phyloP scores from a whole-genome alignment of 35 echinoderm and acorn worm genomes.

The Ophiothrix spiculata region DNA sequence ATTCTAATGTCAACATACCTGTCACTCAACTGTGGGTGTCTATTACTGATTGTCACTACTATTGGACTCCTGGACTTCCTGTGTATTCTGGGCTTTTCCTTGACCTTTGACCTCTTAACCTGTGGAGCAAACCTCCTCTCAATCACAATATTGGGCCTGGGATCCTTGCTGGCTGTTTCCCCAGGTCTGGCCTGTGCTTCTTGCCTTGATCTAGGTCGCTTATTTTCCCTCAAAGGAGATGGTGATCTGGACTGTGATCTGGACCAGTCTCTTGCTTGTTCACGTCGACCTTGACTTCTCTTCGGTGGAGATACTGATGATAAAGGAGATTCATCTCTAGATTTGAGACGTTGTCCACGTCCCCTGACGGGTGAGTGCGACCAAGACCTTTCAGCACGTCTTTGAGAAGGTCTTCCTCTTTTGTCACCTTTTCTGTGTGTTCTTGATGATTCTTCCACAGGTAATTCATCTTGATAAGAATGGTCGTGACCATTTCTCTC shows the following conservation, averaged over 20 bases:
- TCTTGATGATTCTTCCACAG: not conserved
- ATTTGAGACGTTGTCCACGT: not conserved
- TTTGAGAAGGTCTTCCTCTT: not conserved
- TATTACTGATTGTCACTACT: not conserved
- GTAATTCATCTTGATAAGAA: not conserved
- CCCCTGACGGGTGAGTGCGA: not conserved
- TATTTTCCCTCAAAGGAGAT: no score
- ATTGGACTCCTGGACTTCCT: not conserved
- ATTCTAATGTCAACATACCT: conserved; percentile 4
- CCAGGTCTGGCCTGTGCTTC: no score
- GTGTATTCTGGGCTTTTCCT: not conserved
- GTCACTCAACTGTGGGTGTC: not conserved
- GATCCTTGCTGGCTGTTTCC: no score
- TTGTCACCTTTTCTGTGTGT: not conserved
- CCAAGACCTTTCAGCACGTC: not conserved
- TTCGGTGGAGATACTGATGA: not conserved
- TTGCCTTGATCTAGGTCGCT: no score
- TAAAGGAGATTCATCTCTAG: not conserved
- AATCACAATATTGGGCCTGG: not conserved
- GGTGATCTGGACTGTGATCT: not conserved
- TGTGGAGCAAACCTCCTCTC: not conserved
- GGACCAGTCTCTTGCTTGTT: not conserved
- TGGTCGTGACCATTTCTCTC: not conserved
- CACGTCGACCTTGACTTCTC: not conserved
- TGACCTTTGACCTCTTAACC: not conserved